Conservation (phyloP, 2,113 vertebrate genomes). For the Varanus salvator region DNA sequence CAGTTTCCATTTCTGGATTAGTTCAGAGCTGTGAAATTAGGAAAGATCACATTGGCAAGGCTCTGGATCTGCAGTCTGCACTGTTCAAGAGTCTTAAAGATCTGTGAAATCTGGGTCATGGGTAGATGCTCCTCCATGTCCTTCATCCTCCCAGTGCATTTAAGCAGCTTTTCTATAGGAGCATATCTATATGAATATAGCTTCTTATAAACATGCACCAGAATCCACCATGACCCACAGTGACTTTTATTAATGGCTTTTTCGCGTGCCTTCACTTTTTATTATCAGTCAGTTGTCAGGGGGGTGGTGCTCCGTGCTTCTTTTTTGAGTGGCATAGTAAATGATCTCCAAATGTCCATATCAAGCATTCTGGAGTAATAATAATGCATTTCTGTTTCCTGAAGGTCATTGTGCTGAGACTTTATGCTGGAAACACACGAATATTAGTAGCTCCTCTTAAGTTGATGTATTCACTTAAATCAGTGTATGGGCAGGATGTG, state of each 20-base stretch:
- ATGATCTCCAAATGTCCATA: neutral
- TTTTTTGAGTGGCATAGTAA: neutral
- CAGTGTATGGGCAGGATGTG: neutral
- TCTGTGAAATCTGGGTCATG: neutral
- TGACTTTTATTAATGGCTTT: slow-evolving; percentile 4
- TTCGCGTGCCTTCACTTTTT: neutral
- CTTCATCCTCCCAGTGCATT: neutral
- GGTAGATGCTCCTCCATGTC: neutral
- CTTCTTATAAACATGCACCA: neutral
- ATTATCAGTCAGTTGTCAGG: neutral
- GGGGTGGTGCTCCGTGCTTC: neutral
- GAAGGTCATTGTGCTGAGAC: slow-evolving; percentile 6
- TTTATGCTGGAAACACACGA: neutral
- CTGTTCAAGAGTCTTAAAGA: neutral
- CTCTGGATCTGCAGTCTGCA: neutral
- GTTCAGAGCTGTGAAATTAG: no score
- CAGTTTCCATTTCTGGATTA: no score
- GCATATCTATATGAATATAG: neutral
- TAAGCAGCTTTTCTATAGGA: neutral
- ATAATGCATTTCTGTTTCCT: neutral
- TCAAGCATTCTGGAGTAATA: neutral
- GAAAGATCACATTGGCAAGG: neutral
- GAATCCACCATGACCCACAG: neutral
- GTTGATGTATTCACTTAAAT: neutral
- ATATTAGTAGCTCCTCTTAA: neutral